Percentiles rank a stretch among this genome's conserved stretches.
Conservation (phyloP, 1,140 invertebrate species). For the Macrosteles quadrilineatus region DNA sequence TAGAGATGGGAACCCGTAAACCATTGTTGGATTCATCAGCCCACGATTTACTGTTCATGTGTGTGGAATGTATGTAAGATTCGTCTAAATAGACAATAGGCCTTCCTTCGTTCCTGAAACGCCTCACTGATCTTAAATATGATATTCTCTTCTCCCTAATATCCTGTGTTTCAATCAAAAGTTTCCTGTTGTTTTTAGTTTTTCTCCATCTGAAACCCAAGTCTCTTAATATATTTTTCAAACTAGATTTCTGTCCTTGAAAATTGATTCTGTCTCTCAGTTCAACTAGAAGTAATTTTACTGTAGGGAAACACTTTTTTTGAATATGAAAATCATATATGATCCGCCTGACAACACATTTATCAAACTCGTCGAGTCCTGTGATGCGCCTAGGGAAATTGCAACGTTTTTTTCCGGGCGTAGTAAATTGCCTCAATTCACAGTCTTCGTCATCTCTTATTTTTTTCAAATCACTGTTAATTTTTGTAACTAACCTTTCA, state of each 20-base stretch:
- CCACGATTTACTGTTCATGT: constrained; percentile 18
- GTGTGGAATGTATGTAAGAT: constrained; percentile 1
- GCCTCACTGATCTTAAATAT: constrained; percentile 5
- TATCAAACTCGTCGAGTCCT: constrained; percentile 14
- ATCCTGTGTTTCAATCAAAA: constrained; percentile 22
- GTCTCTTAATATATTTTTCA: constrained; percentile 14
- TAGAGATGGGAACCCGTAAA: background rate
- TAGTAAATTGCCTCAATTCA: constrained; percentile 1
- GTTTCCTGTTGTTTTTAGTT: background rate
- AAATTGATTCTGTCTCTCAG: background rate
- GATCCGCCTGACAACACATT: background rate
- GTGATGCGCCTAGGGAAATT: background rate
- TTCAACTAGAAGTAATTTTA: background rate
- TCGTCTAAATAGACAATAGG: constrained; percentile 26
- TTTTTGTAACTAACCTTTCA: background rate
- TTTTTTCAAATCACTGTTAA: constrained; percentile 13
- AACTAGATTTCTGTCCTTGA: background rate
- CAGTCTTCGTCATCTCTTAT: background rate
- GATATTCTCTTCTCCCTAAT: background rate
- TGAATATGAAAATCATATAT: constrained; percentile 5
- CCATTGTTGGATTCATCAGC: constrained; percentile 6
- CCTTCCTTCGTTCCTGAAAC: constrained; percentile 18
- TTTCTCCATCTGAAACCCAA: constrained; percentile 24
- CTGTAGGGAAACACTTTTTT: constrained; percentile 14
- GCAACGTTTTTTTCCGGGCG: background rate